Evolutionary conservation across 2,113 vertebrate genomes (phyloP).

Genomic region (Muntiacus muntjak): DNA sequence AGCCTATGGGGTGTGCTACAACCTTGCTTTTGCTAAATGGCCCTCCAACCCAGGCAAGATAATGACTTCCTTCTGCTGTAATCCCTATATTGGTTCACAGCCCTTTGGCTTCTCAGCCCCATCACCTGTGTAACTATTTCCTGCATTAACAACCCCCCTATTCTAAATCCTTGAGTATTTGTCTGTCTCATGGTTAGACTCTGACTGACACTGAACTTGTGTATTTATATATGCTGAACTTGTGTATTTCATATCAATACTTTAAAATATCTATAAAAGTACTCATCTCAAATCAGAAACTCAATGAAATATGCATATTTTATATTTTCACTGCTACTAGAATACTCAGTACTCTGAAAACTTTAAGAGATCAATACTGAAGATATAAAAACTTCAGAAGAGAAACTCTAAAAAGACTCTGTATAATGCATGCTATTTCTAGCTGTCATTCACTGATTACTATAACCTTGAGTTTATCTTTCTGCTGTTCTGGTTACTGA

Average conservation of each 20-base stretch:
- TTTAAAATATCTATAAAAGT: slow-evolving; percentile 2
- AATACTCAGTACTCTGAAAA: not conserved
- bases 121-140: not conserved
- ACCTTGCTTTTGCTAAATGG: not conserved
- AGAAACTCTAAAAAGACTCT: slow-evolving; percentile 38
- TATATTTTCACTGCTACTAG: not conserved
- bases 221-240: not conserved
- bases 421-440: slow-evolving; percentile 58
- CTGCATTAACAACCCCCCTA: not conserved
- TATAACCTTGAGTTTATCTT: slow-evolving; percentile 69
- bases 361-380: slow-evolving; percentile 38
- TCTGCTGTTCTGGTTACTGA: slow-evolving; percentile 47
- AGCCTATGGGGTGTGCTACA: not conserved
- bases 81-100: not conserved
- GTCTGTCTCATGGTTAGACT: not conserved
- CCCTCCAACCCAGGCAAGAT: not conserved
- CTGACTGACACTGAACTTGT: not conserved
- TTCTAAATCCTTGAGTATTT: not conserved
- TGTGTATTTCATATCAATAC: not conserved
- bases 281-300: not conserved
- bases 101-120: not conserved
- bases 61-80: not conserved
- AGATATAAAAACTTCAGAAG: slow-evolving; percentile 50
- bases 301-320: slow-evolving; percentile 35
- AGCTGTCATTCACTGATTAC: slow-evolving; percentile 64